Percentiles rank a stretch among this genome's conserved stretches.
Evolutionary conservation across 2,888 invertebrate species (phyloP).

Genomic region (Phlogophora meticulosa): DNA sequence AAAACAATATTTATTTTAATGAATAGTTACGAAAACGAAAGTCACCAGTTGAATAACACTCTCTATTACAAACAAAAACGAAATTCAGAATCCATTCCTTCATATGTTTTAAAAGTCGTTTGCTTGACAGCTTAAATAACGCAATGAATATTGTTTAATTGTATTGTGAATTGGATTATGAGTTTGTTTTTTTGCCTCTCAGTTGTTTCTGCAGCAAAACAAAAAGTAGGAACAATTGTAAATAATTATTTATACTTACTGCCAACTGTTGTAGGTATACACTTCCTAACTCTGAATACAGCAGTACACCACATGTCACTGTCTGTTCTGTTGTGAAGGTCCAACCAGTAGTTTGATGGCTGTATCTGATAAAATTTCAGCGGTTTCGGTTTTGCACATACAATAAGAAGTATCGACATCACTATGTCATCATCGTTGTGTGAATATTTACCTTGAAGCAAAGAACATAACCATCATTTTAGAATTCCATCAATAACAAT

Average conservation of each 20-base stretch:
- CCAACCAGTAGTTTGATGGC: constrained; percentile 82
- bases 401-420: constrained; percentile 84
- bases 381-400: constrained; percentile 83
- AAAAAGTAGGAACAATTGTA: neutral
- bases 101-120: no score
- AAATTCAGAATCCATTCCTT: no score
- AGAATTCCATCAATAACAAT: neutral
- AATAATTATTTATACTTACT: constrained; percentile 71
- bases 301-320: constrained; percentile 84
- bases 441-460: constrained; percentile 84
- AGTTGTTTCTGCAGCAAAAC: no score
- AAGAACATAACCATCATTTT: neutral
- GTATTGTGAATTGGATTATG: no score
- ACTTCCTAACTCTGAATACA: constrained; percentile 86
- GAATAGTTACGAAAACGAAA: no score
- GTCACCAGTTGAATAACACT: no score
- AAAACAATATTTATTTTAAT: neutral
- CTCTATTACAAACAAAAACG: no score
- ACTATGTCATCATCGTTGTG: constrained; percentile 84
- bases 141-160: no score
- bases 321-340: constrained; percentile 82
- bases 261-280: constrained; percentile 84
- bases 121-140: no score
- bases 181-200: no score
- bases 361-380: constrained; percentile 80